Evolutionary conservation across 2,888 invertebrate genomes (phyloP).

Genomic region (Linnaemya tessellans): DNA sequence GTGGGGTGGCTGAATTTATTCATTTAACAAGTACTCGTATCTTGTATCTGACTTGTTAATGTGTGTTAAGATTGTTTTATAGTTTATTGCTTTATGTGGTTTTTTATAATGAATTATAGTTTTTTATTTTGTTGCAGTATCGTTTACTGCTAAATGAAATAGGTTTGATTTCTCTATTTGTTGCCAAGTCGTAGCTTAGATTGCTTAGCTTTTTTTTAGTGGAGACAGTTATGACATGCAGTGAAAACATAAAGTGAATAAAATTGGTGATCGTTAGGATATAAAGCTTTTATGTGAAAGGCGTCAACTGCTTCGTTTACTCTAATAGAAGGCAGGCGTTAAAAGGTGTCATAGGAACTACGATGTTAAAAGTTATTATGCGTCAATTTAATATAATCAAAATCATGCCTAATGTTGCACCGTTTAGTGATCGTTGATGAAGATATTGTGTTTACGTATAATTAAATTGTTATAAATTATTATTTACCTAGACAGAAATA

Average conservation of each 20-base stretch:
- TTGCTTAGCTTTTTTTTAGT: neutral
- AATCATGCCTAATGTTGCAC: no score
- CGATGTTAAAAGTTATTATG: no score
- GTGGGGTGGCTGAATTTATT: slow-evolving; percentile 40
- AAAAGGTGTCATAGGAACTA: no score
- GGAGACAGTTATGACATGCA: no score
- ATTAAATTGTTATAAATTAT: no score
- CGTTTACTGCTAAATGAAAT: slow-evolving; percentile 22
- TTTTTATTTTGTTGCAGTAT: neutral
- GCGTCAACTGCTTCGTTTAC: no score
- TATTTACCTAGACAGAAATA: no score
- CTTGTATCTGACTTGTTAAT: slow-evolving; percentile 58
- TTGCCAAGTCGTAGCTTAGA: neutral
- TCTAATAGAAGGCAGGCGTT: no score
- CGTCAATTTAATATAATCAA: no score
- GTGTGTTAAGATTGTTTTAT: slow-evolving; percentile 56
- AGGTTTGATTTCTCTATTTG: slow-evolving; percentile 34
- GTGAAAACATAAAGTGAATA: neutral
- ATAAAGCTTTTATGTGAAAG: no score
- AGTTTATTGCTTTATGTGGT: slow-evolving; percentile 65
- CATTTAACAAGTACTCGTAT: neutral
- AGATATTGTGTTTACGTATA: no score
- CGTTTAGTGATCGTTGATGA: no score
- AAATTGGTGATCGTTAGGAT: neutral
- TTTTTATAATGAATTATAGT: slow-evolving; percentile 37